Evolutionary conservation across 1,140 invertebrate genomes (phyloP).

Genomic region (Sitobion miscanthi): DNA sequence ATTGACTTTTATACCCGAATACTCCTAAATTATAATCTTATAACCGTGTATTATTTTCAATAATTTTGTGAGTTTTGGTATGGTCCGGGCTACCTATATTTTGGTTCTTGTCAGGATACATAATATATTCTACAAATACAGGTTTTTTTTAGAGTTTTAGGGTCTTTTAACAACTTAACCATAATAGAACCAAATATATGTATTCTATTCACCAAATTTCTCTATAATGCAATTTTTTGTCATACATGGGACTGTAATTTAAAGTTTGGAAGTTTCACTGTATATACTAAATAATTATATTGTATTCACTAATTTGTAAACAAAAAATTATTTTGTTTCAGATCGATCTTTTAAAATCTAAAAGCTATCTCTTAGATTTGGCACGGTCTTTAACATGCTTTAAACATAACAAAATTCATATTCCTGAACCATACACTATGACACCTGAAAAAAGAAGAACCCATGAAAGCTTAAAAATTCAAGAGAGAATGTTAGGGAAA

Average conservation of each 20-base stretch:
- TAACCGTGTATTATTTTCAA: too few relatives aligned
- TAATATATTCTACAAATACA: too few relatives aligned
- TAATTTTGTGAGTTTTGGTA: too few relatives aligned
- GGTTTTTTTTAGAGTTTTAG: too few relatives aligned
- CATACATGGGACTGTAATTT: neutral
- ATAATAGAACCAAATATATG: neutral
- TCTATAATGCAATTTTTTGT: neutral
- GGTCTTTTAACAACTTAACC: neutral
- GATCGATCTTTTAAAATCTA: conserved; percentile 81
- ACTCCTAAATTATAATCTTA: too few relatives aligned
- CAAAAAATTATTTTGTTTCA: conserved; percentile 62
- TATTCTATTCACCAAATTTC: neutral
- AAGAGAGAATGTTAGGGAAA: conserved; percentile 57
- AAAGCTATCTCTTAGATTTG: conserved; percentile 75
- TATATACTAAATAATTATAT: neutral
- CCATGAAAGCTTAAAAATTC: conserved; percentile 31
- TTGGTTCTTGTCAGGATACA: too few relatives aligned
- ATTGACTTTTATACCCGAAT: too few relatives aligned
- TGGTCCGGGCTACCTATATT: too few relatives aligned
- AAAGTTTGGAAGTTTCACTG: neutral
- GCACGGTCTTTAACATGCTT: conserved; percentile 74
- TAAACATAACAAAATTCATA: conserved; percentile 8
- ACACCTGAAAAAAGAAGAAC: neutral
- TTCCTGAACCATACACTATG: neutral
- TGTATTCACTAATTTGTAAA: neutral